Conservation (phyloP, 2,888 invertebrate species). For the Deroplatys truncata region DNA sequence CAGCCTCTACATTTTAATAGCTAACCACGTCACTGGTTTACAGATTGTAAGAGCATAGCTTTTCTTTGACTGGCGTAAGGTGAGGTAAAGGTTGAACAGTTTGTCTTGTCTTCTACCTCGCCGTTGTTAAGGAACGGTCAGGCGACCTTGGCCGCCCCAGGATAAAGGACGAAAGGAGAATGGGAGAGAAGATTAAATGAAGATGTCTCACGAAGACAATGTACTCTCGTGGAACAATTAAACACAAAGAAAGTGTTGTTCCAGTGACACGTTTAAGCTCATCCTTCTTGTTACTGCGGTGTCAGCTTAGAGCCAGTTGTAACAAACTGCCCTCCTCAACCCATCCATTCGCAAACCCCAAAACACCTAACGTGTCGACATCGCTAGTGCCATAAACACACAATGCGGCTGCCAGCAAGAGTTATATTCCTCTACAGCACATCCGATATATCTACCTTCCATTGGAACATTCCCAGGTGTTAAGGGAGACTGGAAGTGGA, state of each 20-base stretch:
- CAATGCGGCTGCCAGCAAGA: no score
- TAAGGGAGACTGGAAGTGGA: no score
- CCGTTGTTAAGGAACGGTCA: not conserved
- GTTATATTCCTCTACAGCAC: no score
- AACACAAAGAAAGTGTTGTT: not conserved
- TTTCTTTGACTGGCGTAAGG: no score
- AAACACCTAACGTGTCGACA: not conserved
- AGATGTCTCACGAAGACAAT: not conserved
- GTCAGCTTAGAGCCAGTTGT: not conserved
- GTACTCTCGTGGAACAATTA: not conserved
- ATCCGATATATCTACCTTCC: no score
- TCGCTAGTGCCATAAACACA: no score
- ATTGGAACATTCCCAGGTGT: no score
- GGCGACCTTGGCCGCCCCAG: not conserved
- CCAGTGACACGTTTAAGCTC: not conserved
- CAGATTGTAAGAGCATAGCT: no score
- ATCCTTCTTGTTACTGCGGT: not conserved
- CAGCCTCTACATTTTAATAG: no score
- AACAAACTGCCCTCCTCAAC: not conserved
- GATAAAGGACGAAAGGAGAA: not conserved
- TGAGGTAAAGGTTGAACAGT: no score
- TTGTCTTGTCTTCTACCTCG: no score
- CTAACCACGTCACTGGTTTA: no score
- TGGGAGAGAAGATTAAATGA: not conserved
- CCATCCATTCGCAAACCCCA: not conserved